A percentile compares a stretch with the other conserved stretches of the same genome.
Conservation (phyloP, 35 echinoderm and acorn worm species). For the Heliocidaris erythrogramma region DNA sequence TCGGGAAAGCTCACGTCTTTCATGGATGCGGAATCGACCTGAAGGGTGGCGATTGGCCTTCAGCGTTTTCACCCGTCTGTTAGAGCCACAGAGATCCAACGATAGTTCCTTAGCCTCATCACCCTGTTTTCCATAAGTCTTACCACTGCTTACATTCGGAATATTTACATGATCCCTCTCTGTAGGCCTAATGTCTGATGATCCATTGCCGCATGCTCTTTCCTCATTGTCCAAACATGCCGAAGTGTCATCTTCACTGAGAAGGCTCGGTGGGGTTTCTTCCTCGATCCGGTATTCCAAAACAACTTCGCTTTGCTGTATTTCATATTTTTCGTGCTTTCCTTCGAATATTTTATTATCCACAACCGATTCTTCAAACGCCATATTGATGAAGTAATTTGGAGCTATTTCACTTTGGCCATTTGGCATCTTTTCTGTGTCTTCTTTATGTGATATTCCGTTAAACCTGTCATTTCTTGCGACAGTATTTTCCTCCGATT, state of each 20-base stretch:
- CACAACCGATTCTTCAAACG: too few species aligned
- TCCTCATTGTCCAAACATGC: neutral
- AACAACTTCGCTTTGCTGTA: too few species aligned
- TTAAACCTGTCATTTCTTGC: neutral
- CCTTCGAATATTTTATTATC: too few species aligned
- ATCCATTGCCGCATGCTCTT: neutral
- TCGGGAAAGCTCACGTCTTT: neutral
- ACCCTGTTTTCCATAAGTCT: neutral
- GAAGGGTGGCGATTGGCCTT: neutral
- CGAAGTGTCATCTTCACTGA: too few species aligned
- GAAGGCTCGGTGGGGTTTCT: too few species aligned
- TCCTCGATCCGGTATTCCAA: too few species aligned
- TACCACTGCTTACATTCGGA: neutral
- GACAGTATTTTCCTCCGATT: neutral
- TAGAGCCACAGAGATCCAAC: neutral
- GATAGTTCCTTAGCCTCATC: neutral
- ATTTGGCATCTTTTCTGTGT: too few species aligned
- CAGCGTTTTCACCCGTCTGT: neutral
- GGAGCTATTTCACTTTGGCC: too few species aligned
- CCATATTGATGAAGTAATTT: too few species aligned
- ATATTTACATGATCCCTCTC: neutral
- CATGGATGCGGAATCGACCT: neutral
- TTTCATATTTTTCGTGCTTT: too few species aligned
- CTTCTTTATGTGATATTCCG: too few species aligned
- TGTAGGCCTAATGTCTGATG: neutral